Evolutionary conservation across 2,888 invertebrate genomes (phyloP).

Genomic region (Mayetiola destructor): DNA sequence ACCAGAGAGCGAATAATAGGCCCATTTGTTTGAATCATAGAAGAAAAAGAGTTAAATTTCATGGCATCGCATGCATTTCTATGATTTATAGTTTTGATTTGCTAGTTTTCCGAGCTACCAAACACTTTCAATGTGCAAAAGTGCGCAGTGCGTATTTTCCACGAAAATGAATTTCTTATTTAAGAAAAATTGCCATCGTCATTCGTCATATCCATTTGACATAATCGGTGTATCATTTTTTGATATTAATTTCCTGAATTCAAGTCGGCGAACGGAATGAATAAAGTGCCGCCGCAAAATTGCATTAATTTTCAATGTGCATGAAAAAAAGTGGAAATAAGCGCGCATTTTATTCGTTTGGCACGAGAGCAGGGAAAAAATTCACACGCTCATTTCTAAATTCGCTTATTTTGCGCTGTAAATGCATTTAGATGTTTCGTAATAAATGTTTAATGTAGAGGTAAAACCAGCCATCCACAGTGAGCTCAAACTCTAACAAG

Average conservation of each 20-base stretch:
- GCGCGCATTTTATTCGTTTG: no score
- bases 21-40: no score
- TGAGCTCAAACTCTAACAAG: neutral
- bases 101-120: neutral
- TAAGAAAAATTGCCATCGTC: neutral
- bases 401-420: neutral
- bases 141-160: neutral
- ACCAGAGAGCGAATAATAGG: no score
- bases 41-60: no score
- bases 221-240: neutral
- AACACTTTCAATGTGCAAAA: neutral
- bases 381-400: slow-evolving; percentile 11
- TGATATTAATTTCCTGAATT: slow-evolving; percentile 6
- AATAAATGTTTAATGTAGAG: no score
- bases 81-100: no score
- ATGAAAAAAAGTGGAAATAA: no score
- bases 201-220: neutral
- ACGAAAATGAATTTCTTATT: neutral
- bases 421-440: slow-evolving; percentile 5
- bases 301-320: no score
- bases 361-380: neutral
- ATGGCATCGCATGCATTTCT: no score
- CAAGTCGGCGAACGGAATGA: no score
- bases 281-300: no score
- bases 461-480: neutral